phyloP scores from a whole-genome alignment of 2,797 vertebrate species.

The Telmatherina bonti region DNA sequence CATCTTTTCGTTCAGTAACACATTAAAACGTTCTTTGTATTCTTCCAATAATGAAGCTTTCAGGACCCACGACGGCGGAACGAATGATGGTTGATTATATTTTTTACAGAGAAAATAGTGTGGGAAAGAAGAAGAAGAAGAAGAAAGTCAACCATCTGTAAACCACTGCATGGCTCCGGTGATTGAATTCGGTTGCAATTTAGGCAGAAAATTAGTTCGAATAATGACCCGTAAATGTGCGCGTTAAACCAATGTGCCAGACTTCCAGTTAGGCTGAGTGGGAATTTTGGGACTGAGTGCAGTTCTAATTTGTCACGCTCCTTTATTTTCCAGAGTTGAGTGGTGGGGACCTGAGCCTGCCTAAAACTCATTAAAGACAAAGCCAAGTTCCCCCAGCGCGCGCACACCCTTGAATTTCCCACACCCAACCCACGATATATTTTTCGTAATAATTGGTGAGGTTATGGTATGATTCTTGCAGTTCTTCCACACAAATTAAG shows the following conservation, averaged over 20 bases:
- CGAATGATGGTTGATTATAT: not conserved
- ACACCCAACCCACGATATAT: constrained; percentile 14
- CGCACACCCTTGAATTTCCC: not conserved
- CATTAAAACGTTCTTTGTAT: not conserved
- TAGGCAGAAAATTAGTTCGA: constrained; percentile 44
- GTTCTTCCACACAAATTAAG: constrained; percentile 45
- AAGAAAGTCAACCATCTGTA: not conserved
- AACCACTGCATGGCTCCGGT: constrained; percentile 18
- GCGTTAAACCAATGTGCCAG: constrained; percentile 36
- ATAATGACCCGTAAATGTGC: constrained; percentile 53
- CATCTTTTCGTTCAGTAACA: not conserved
- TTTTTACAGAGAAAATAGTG: constrained; percentile 13
- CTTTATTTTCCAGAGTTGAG: constrained; percentile 74
- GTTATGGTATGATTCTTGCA: constrained; percentile 29
- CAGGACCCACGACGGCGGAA: constrained; percentile 37
- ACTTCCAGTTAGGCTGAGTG: constrained; percentile 37
- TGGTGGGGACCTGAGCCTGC: constrained; percentile 58
- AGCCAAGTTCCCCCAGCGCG: constrained; percentile 69
- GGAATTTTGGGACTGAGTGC: constrained; percentile 57
- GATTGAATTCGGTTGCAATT: constrained; percentile 25
- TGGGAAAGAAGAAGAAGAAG: not conserved
- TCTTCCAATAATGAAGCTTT: constrained; percentile 9
- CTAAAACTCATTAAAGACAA: constrained; percentile 72
- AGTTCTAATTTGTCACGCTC: constrained; percentile 72
- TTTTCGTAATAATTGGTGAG: constrained; percentile 45